Percentiles rank a stretch among this genome's conserved stretches.
Conservation (phyloP, 2,888 invertebrate genomes). For the Diloba caeruleocephala region DNA sequence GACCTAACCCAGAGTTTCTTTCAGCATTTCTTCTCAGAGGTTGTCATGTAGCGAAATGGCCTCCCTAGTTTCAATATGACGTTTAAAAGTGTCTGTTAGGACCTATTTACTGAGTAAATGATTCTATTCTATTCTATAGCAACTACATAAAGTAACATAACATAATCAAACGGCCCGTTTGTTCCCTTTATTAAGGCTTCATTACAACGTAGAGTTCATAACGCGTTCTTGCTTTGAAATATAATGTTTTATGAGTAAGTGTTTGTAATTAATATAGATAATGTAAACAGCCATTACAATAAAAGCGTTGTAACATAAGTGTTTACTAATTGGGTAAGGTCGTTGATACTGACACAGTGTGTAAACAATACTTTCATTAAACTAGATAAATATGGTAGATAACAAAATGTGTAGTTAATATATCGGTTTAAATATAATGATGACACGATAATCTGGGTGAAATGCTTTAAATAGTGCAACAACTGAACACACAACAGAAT, state of each 20-base stretch:
- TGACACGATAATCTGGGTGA: neutral
- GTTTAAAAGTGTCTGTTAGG: too few relatives aligned
- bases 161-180: slow-evolving; percentile 26
- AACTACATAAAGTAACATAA: slow-evolving; percentile 10
- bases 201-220: slow-evolving; percentile 9
- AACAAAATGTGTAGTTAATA: slow-evolving; percentile 12
- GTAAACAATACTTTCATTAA: slow-evolving; percentile 13
- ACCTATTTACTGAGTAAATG: too few relatives aligned
- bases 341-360: slow-evolving; percentile 4
- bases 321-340: slow-evolving; percentile 12
- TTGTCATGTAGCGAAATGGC: too few relatives aligned
- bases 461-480: slow-evolving; percentile 4
- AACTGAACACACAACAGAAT: slow-evolving; percentile 6
- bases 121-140: too few relatives aligned
- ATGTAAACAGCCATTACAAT: too few relatives aligned
- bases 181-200: slow-evolving; percentile 20
- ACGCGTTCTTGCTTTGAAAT: slow-evolving; percentile 10
- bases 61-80: too few relatives aligned
- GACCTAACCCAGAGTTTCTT: too few relatives aligned
- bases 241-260: slow-evolving; percentile 4
- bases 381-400: slow-evolving; percentile 19
- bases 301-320: neutral
- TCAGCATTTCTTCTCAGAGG: too few relatives aligned
- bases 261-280: neutral
- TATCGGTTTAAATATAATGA: neutral